These are phyloP conservation scores for Acanthopagrus latus DNA, from an alignment of 2,797 vertebrate species.

Conservation along the genomic window DNA sequence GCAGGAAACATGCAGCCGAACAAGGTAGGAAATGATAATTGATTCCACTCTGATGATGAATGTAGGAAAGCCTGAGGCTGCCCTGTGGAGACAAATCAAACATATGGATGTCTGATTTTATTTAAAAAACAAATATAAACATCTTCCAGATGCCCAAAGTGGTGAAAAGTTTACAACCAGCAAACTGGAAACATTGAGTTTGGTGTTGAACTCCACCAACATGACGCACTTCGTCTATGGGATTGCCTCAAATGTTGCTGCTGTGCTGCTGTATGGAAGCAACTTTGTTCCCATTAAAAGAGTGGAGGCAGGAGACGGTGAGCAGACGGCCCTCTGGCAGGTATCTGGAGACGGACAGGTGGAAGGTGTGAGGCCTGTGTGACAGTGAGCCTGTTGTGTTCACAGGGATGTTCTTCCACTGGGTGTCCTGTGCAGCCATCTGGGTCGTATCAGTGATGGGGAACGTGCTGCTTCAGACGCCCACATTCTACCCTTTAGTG, in stretches of 20 bases:
- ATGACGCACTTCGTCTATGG: slow-evolving; percentile 82
- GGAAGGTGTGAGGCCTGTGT: no score
- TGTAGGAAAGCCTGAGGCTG: not conserved
- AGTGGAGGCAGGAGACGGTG: slow-evolving; percentile 93
- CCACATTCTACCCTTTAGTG: slow-evolving; percentile 91
- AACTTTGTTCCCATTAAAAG: slow-evolving; percentile 93
- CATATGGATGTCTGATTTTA: not conserved
- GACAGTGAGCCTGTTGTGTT: not conserved
- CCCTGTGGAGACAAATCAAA: not conserved
- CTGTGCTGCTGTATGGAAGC: slow-evolving; percentile 90
- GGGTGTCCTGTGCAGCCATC: slow-evolving; percentile 92
- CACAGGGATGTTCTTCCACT: slow-evolving; percentile 95
- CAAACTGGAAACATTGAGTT: not conserved
- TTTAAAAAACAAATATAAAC: not conserved
- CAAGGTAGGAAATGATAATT: slow-evolving; percentile 34
- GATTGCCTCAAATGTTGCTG: slow-evolving; percentile 84
- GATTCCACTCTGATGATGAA: not conserved
- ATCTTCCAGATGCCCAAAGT: slow-evolving; percentile 5
- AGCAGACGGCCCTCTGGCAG: slow-evolving; percentile 33
- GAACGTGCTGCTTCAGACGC: slow-evolving; percentile 87
- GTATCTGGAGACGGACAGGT: no score
- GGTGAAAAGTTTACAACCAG: not conserved
- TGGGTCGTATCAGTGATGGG: slow-evolving; percentile 89
- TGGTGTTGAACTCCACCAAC: slow-evolving; percentile 60
- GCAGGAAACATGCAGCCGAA: not conserved